Evolutionary conservation across 2,888 invertebrate genomes (phyloP).

Genomic region (Molorchus minor): DNA sequence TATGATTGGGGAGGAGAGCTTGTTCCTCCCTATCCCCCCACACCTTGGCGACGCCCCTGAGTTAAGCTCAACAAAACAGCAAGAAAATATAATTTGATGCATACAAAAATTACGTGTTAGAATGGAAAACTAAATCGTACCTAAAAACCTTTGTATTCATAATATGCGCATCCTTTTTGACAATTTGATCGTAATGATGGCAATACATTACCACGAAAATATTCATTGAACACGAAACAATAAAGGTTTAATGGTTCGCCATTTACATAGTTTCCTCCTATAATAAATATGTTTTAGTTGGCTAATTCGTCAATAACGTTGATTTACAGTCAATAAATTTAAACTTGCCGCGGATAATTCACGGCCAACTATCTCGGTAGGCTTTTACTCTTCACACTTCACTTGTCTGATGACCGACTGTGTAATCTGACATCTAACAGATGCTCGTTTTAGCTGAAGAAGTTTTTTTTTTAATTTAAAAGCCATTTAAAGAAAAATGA

Average conservation of each 20-base stretch:
- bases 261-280: conserved; percentile 32
- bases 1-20: no score
- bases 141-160: no score
- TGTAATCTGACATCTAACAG: conserved; percentile 23
- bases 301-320: conserved; percentile 42
- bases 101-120: no score
- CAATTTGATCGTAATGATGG: conserved; percentile 6
- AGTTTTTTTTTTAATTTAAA: conserved; percentile 8
- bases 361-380: conserved; percentile 22
- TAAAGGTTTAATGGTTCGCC: conserved; percentile 31
- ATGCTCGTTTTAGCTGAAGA: conserved; percentile 20
- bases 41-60: no score
- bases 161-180: no score
- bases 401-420: conserved; percentile 16
- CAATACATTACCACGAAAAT: conserved; percentile 9
- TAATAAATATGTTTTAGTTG: conserved; percentile 35
- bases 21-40: no score
- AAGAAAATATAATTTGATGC: no score
- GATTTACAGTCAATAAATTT: conserved; percentile 42
- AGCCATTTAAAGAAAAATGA: conserved; percentile 6
- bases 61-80: no score
- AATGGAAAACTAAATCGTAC: no score
- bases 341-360: conserved; percentile 38
- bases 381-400: conserved; percentile 23
- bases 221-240: conserved; percentile 20